Base-by-base conservation (phyloP, 2,797 vertebrate genomes). In the Ataeniobius toweri region DNA sequence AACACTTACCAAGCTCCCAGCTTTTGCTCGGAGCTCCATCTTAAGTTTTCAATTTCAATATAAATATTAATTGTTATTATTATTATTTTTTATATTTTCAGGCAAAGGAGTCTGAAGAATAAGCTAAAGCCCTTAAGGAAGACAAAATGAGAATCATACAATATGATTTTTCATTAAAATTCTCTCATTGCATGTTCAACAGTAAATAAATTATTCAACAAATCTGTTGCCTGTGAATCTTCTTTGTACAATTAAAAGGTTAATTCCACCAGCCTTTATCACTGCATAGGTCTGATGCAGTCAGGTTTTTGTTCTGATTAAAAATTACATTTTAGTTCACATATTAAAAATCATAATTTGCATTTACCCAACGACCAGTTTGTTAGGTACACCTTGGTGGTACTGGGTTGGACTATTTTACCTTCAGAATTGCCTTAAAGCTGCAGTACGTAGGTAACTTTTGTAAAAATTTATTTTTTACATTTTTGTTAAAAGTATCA, bases 41-140 rank as follows among this genome's bases (percentile, higher is more conserved):
- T 24, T 44, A 24, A 44, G 16, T 39, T 65, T 65, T 65, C 31
- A 20, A 2, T 51, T 51, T 18, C 1, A 65, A 4, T 7, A 44
- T 22, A 26, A n/a, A 20, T 55, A 6, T 41, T 41, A 26, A 20
- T 71, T 48, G 13, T 39, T 13, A 12, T 14, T 48, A 20, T 53
- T 73, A 48, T 73, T 36, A 69, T 71, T 73, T 88, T 58, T 76
- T 0, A 85, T 51, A 2, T 13, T 79, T 88, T 71, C 22, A 96
- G 95, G 87, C 41, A 59, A 96, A 95, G 75, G 94, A 96, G 1
- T 86, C 88, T 41, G 93, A 94, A 79, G 93, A 95, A 89, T 94
- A 78, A 94, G 20, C 61, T 75, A 73, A 36, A 59, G 31, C 53
- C 0, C 71, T 46, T 77, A 22, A 36, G 77, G 76, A 74, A 79